Conservation (phyloP, 2,113 vertebrate genomes). For the Leptocoma aspasia region DNA sequence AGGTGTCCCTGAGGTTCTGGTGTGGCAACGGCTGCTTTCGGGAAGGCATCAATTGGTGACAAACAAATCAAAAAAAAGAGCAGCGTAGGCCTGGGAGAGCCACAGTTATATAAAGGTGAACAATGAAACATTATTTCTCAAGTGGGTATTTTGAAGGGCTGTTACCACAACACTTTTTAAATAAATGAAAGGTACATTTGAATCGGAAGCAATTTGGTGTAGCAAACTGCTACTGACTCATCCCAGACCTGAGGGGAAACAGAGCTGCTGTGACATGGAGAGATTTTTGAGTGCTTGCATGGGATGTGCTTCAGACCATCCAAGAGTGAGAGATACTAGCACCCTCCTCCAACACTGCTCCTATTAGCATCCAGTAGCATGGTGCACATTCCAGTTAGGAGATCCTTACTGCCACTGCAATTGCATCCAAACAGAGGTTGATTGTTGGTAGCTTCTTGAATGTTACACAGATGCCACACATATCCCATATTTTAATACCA, state of each 20-base stretch:
- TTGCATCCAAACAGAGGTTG: neutral
- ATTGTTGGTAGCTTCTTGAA: neutral
- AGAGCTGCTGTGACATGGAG: neutral
- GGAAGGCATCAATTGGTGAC: neutral
- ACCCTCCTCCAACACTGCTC: neutral
- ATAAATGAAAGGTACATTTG: slow-evolving; percentile 18
- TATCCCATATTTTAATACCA: neutral
- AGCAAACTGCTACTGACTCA: slow-evolving; percentile 40
- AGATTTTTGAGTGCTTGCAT: neutral
- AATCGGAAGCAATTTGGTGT: slow-evolving; percentile 30
- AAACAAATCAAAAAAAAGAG: neutral
- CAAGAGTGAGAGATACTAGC: neutral
- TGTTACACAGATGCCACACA: neutral
- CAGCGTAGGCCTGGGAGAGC: neutral
- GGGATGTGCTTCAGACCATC: neutral
- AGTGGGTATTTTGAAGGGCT: slow-evolving; percentile 26
- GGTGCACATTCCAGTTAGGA: neutral
- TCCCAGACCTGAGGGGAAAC: neutral
- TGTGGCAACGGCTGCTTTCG: rapidly evolving
- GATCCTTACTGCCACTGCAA: neutral
- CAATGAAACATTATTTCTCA: neutral
- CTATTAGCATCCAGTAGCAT: rapidly evolving
- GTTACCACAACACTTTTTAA: neutral
- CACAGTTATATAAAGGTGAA: slow-evolving; percentile 1
- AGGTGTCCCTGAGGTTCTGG: neutral